These are phyloP conservation scores for Chitala chitala DNA, from an alignment of 2,113 vertebrate species.

Conservation along the genomic window DNA sequence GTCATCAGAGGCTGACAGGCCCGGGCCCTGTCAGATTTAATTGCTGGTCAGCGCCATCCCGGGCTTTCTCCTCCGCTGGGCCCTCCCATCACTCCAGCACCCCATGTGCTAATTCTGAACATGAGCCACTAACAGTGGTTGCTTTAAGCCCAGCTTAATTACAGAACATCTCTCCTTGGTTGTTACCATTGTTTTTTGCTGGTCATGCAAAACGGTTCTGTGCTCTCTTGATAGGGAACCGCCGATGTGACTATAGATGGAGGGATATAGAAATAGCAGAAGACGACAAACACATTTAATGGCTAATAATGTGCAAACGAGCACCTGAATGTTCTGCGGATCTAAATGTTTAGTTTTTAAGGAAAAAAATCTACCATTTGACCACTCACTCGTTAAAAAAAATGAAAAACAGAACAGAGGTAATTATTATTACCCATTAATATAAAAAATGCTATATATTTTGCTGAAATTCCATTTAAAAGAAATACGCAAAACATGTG, in stretches of 20 bases:
- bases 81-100: constrained; percentile 54
- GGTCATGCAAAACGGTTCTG: neutral
- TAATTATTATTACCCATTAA: neutral
- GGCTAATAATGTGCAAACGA: no score
- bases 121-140: constrained; percentile 46
- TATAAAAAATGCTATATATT: no score
- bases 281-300: no score
- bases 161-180: constrained; percentile 8
- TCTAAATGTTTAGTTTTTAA: neutral
- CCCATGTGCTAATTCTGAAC: constrained; percentile 59
- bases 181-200: neutral
- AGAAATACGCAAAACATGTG: neutral
- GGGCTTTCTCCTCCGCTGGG: constrained; percentile 29
- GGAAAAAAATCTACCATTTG: neutral
- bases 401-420: neutral
- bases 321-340: neutral
- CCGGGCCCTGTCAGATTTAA: constrained; percentile 65
- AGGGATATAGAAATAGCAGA: neutral
- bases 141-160: constrained; percentile 32
- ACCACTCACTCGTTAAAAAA: neutral
- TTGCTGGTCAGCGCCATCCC: constrained; percentile 52
- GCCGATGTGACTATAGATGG: neutral
- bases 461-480: no score
- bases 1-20: constrained; percentile 47
- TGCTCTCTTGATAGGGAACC: no score